Base-by-base conservation (phyloP, 2,888 invertebrate species). In the Drosophila maculinotata region DNA sequence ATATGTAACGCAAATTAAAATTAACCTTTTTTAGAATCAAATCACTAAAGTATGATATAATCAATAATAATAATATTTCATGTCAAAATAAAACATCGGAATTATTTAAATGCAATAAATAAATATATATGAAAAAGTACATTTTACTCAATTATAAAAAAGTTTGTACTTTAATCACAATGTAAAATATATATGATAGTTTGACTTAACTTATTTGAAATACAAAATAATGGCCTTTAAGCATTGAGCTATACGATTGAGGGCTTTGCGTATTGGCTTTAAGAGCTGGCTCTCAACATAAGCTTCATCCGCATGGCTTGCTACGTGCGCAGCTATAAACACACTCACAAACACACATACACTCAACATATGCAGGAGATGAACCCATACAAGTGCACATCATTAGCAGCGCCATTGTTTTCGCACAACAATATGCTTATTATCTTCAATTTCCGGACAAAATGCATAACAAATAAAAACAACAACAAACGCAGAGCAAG, bases 351-450 rank as follows among this genome's bases (percentile, higher is more conserved):
- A 14, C 14, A 9, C 41, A 14, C 38, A 44, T 14, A 44, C 20
- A 52, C 28, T 10, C 52, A 5, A 25, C 45, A 54, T 41, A 36
- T 58, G 57, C 60, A 68, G 17, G 59, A 53, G 74, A 47, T 65
- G 69, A 60, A 62, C 76, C 20, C 67, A 82, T 56, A 73, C 70
- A 72, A 71, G 63, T 79, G 79, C 77, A 85, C 86, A 77, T 87
- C 87, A 88, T 87, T 89, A 87, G 88, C 76, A 81, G 74, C 53
- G 64, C 86, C 65, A 87, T 87, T 87, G 87, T 87, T 89, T 89
- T 76, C 76, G 71, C 76, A 75, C 79, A 87, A 87, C 88, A 87
- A 87, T 89, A 87, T 87, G 84, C 88, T 87, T 87, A 87, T 87
- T 87, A 89, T 81, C 83, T 86, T 69, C 89, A 87, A 87, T 87